phyloP scores from a whole-genome alignment of 2,113 vertebrate species.

The Onychorhynchus coronatus region DNA sequence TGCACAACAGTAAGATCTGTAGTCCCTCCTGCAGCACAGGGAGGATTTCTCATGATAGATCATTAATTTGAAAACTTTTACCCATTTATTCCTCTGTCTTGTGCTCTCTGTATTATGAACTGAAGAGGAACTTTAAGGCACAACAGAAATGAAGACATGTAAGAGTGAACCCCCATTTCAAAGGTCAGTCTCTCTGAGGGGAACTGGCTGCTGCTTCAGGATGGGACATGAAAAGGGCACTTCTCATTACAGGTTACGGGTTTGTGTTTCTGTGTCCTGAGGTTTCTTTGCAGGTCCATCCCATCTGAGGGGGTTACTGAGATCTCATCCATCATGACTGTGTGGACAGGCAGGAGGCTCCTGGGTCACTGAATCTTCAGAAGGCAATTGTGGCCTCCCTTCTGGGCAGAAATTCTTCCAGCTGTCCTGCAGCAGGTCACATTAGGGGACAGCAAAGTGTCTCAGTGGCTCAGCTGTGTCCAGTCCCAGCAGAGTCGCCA shows the following conservation, averaged over 20 bases:
- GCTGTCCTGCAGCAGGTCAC: not conserved
- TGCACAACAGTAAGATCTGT: not conserved
- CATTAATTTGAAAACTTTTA: not conserved
- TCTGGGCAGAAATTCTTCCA: not conserved
- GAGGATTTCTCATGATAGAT: not conserved
- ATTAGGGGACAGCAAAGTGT: not conserved
- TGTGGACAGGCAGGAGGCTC: not conserved
- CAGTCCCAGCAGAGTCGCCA: not conserved
- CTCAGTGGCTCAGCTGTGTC: not conserved
- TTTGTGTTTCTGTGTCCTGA: not conserved
- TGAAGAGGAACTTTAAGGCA: not conserved
- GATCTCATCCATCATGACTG: not conserved
- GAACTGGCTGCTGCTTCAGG: not conserved
- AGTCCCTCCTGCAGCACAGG: not conserved
- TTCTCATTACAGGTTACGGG: not conserved
- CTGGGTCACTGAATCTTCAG: not conserved
- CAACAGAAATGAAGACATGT: not conserved
- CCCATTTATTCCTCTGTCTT: not conserved
- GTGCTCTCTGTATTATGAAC: not conserved
- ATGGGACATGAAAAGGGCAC: not conserved
- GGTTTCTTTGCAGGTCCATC: not conserved
- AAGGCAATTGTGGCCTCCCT: not conserved
- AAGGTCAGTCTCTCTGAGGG: not conserved
- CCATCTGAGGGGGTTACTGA: not conserved
- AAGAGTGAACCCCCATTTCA: not conserved